Base-by-base conservation (phyloP, 2,888 invertebrate species). In the Rotaria macrura region DNA sequence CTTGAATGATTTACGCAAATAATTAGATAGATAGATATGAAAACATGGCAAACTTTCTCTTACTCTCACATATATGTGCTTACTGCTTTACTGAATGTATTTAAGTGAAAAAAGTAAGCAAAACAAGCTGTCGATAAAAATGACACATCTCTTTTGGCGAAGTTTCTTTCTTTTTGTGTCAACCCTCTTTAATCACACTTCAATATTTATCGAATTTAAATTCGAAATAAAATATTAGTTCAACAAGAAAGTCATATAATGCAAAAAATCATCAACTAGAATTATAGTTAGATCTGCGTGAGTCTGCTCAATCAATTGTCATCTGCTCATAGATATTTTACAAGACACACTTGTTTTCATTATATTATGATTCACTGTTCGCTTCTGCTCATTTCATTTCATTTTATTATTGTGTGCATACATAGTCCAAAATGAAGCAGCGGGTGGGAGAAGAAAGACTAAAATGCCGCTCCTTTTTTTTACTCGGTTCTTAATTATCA, bases 361-460 rank as follows among this genome's bases (percentile, higher is more conserved):
- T 57, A 29, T 57, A 29, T 25, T 29, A 3, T 57, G 12, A n/a
- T 29, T 57, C 14, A 57, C 55, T 29, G 14, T 57, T n/a, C 29
- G n/a, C 55, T 57, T 57, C 55, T 57, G 55, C 29, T 57, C 55
- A 57, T 57, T 57, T 57, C 20, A 12, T 57, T 57, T 57, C 29
- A 29, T 12, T 29, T 57, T 29, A n/a, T n/a, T n/a, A n/a, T n/a
- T n/a, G n/a, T 57, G 55, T 57, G 25, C 29, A 9, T 57, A n/a
- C n/a, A n/a, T n/a, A n/a, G 25, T 12, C 29, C 4, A 57, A 57
- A 57, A 57, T 57, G 55, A 57, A 57, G 65, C 65, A 65, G 65
- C 65, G 65, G 65, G 65, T 65, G 65, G 65, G 34, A 65, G 65
- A 65, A 65, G 65, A 65, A 65, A 65, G 65, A 65, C 4, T 65